These are phyloP conservation scores for Athalia cordata DNA, from an alignment of 2,888 invertebrate species.

Conservation along the genomic window DNA sequence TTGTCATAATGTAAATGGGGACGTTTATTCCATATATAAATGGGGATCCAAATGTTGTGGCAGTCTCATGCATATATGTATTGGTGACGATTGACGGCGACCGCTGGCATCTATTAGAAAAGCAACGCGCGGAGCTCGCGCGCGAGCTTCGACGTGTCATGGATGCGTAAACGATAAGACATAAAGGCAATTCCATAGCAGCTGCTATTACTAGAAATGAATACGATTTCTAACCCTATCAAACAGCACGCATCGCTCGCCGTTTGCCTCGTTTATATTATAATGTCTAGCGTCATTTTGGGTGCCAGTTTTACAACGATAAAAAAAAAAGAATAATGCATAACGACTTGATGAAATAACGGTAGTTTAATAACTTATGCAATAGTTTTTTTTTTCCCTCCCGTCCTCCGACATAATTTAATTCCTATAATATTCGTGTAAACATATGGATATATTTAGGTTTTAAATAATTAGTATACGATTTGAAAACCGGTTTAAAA, in stretches of 20 bases:
- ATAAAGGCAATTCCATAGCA: background rate
- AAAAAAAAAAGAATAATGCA: background rate
- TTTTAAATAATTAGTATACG: too few species aligned
- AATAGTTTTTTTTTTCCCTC: background rate
- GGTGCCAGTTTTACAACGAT: background rate
- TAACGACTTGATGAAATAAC: slow-evolving; percentile 29
- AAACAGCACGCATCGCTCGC: background rate
- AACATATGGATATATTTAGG: too few species aligned
- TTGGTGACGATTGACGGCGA: slow-evolving; percentile 8
- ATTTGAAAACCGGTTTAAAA: too few species aligned
- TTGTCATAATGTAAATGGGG: slow-evolving; percentile 29
- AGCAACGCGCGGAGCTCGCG: background rate
- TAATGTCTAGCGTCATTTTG: slow-evolving; percentile 5
- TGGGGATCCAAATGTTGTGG: slow-evolving; percentile 19
- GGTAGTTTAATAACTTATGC: slow-evolving; percentile 4
- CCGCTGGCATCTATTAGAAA: slow-evolving; percentile 26
- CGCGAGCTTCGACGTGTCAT: slow-evolving; percentile 10
- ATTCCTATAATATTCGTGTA: background rate
- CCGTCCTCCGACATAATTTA: background rate
- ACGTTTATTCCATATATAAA: slow-evolving; percentile 23
- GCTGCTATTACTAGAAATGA: slow-evolving; percentile 12
- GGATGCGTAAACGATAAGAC: slow-evolving; percentile 19
- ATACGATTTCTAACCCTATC: slow-evolving; percentile 36
- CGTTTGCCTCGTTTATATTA: slow-evolving; percentile 17
- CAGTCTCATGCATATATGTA: slow-evolving; percentile 42